Evolutionary conservation across 1,140 invertebrate genomes (phyloP), one percentile per base, ranked within the genome.

Genomic region (Calliphora vicina): DNA sequence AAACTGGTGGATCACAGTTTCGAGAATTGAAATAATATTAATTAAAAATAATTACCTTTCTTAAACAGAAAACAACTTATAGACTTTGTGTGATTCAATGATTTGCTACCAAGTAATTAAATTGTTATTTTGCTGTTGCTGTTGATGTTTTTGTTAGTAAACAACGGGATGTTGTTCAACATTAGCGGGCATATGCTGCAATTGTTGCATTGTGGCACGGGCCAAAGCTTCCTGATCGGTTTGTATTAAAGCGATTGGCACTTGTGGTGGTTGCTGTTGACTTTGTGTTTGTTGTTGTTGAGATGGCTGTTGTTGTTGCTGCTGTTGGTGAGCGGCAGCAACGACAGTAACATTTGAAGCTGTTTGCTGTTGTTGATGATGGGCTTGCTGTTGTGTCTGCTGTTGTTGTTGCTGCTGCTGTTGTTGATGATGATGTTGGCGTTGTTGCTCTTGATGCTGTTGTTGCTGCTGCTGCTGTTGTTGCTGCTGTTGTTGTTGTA

Each of bases 141-240:
- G 50, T 76, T 78, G 74, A 29, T 81, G 78, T 86, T 89, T 86
- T 85, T 90, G 88, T 89, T 90, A 90, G 87, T 90, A 90, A 88
- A 90, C 89, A 83, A 90, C 89, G 71, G 89, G 89, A 85, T 90
- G 89, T 72, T 90, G 89, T 83, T 90, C 89, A 17, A 90, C 89
- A 85, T 90, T 90, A 82, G 85, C 84, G 23, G 89, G 89, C 84
- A 90, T 84, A 85, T 90, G 89, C 80, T 90, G 89, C 83, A 90
- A 82, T 80, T 89, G 88, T 82, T 90, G 89, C 86, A 90, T 90
- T 50, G 89, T 88, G 26, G 89, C 89, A 23, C 89, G 86, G 42
- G 89, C 89, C 83, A 90, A 83, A 35, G 86, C 88, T 76, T 87
- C 86, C 2, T 89, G 89, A 88, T 90, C 88, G 80, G 86, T 86